phyloP scores from a whole-genome alignment of 2,797 vertebrate species.

The Gobio occitaniae region DNA sequence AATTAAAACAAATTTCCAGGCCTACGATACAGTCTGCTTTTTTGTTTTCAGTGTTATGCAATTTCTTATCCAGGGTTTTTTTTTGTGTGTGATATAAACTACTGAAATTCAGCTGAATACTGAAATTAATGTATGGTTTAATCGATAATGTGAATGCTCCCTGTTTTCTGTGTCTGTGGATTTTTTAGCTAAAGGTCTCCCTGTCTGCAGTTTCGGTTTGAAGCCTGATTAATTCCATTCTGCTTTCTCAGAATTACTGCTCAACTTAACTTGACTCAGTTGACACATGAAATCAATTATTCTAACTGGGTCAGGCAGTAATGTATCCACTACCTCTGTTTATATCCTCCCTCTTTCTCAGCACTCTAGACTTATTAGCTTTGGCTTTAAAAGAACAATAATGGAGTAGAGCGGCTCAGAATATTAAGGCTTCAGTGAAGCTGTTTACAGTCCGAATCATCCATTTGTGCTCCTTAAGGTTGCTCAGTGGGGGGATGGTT shows the following conservation, averaged over 20 bases:
- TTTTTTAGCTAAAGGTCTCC: constrained; percentile 51
- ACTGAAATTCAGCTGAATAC: constrained; percentile 3
- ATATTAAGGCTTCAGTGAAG: constrained; percentile 26
- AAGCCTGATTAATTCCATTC: constrained; percentile 65
- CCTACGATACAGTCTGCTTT: background rate
- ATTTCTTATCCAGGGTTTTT: background rate
- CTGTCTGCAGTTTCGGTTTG: constrained; percentile 34
- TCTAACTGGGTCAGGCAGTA: constrained; percentile 70
- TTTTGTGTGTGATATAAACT: background rate
- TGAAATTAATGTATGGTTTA: constrained; percentile 56
- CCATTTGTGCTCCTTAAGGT: background rate
- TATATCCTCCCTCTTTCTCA: constrained; percentile 48
- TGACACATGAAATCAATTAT: constrained; percentile 71
- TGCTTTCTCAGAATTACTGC: constrained; percentile 59
- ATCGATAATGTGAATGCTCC: constrained; percentile 67
- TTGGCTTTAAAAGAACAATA: constrained; percentile 38
- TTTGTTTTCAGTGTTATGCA: background rate
- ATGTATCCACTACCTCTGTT: constrained; percentile 47
- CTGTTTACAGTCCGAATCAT: constrained; percentile 18
- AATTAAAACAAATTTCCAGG: too few species aligned
- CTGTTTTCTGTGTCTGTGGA: constrained; percentile 49
- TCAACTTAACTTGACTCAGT: constrained; percentile 62
- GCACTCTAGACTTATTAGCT: constrained; percentile 43
- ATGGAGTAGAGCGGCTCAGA: constrained; percentile 28
- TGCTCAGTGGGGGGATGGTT: background rate